phyloP scores from a whole-genome alignment of 2,797 vertebrate genomes.

The Acrocephalus scirpaceus region DNA sequence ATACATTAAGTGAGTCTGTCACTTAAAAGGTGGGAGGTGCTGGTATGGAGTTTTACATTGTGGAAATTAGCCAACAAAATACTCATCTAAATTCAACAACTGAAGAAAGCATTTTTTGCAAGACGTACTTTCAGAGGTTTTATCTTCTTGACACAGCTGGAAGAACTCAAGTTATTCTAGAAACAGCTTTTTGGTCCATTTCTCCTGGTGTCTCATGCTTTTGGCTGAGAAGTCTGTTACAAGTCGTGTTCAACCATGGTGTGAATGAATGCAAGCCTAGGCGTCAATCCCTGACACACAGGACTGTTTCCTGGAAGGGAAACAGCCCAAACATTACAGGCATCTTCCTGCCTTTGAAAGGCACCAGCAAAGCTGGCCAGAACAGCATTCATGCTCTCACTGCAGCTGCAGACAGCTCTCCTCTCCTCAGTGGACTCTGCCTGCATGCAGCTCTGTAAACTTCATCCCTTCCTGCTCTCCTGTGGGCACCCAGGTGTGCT shows the following conservation, averaged over 20 bases:
- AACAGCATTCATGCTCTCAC: background rate
- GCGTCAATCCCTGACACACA: background rate
- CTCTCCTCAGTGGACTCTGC: background rate
- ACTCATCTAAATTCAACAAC: background rate
- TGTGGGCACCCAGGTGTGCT: background rate
- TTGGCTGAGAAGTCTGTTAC: background rate
- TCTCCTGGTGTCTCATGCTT: background rate
- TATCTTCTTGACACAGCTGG: background rate
- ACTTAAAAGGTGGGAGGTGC: background rate
- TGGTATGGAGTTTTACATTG: background rate
- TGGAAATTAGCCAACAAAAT: background rate
- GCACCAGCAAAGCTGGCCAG: background rate
- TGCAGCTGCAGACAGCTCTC: background rate
- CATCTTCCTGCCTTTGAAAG: background rate
- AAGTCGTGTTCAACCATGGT: background rate
- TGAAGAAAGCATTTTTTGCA: background rate
- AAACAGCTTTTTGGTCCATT: conserved; percentile 1
- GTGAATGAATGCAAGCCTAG: background rate
- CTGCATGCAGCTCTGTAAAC: background rate
- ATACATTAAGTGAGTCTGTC: background rate
- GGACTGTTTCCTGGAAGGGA: background rate
- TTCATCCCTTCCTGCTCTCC: background rate
- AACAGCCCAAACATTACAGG: background rate
- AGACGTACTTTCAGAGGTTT: background rate
- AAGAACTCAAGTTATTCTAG: background rate